Conservation (phyloP, 2,888 invertebrate genomes). For the Sphaerophoria taeniata region DNA sequence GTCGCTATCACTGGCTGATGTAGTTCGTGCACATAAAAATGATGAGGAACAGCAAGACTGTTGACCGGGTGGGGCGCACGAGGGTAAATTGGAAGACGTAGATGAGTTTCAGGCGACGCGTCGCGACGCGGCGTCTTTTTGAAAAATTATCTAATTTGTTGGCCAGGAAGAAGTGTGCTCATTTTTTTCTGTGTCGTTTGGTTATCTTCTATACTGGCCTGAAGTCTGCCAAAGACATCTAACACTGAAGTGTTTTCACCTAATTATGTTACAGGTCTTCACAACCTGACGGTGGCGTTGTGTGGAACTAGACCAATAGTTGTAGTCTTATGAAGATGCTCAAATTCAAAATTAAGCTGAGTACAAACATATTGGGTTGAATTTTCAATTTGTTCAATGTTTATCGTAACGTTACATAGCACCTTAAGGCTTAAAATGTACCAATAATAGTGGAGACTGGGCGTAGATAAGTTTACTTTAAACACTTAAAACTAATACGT, state of each 20-base stretch:
- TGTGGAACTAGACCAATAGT: not conserved
- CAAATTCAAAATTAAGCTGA: not conserved
- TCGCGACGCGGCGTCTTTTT: conserved; percentile 10
- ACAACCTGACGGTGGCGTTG: not conserved
- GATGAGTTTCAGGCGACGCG: conserved; percentile 22
- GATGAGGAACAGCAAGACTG: not conserved
- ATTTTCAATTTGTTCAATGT: too few species aligned
- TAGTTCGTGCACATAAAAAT: conserved; percentile 29
- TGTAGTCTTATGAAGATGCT: not conserved
- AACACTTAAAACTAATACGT: too few species aligned
- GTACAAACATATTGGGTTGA: too few species aligned
- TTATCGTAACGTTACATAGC: too few species aligned
- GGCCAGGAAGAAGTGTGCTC: conserved; percentile 29
- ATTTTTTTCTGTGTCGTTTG: not conserved
- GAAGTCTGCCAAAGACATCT: conserved; percentile 21
- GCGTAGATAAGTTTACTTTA: too few species aligned
- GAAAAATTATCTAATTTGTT: too few species aligned
- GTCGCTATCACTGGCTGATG: conserved; percentile 28
- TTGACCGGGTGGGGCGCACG: not conserved
- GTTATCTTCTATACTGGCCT: not conserved
- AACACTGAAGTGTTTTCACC: conserved; percentile 34
- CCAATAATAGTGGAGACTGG: too few species aligned
- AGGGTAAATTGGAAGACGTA: not conserved
- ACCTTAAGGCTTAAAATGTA: too few species aligned
- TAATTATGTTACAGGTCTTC: conserved; percentile 28